These are phyloP conservation scores for Phodopus roborovskii DNA, from an alignment of 2,113 vertebrate genomes.

Conservation along the genomic window DNA sequence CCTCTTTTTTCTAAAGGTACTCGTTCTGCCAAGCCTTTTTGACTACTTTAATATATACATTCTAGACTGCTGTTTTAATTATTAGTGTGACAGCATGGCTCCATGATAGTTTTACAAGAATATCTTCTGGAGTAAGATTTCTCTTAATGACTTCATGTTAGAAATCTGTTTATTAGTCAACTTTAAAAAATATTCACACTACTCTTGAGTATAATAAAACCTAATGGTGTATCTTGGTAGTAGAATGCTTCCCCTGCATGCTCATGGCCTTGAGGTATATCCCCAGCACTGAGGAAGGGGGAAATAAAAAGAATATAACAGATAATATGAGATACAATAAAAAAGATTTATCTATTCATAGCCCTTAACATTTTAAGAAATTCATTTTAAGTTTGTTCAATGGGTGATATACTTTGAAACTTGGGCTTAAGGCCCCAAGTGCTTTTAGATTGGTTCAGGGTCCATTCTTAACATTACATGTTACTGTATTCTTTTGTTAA, in stretches of 20 bases:
- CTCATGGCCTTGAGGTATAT: not conserved
- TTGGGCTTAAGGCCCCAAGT: not conserved
- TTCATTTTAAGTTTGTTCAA: conserved; percentile 29
- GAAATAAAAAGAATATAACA: not conserved
- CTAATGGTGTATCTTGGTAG: not conserved
- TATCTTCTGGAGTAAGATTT: conserved; percentile 46
- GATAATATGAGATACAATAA: conserved; percentile 49
- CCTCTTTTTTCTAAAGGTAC: not conserved
- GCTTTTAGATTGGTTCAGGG: not conserved
- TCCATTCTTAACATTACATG: not conserved
- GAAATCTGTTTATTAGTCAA: conserved; percentile 21
- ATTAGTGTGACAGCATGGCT: not conserved
- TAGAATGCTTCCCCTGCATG: not conserved
- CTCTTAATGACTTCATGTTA: conserved; percentile 33
- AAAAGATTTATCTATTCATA: not conserved
- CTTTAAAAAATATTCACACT: conserved; percentile 5
- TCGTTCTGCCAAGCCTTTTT: not conserved
- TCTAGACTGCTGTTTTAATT: not conserved
- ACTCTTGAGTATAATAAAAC: not conserved
- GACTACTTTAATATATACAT: not conserved
- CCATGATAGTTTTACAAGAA: not conserved
- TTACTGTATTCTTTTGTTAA: not conserved
- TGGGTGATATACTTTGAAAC: conserved; percentile 19
- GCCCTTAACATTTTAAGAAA: not conserved
- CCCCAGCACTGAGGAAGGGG: not conserved